Percentiles rank a stretch among this genome's conserved stretches.
phyloP scores from a whole-genome alignment of 2,797 vertebrate genomes.

The Heterohyrax brucei region DNA sequence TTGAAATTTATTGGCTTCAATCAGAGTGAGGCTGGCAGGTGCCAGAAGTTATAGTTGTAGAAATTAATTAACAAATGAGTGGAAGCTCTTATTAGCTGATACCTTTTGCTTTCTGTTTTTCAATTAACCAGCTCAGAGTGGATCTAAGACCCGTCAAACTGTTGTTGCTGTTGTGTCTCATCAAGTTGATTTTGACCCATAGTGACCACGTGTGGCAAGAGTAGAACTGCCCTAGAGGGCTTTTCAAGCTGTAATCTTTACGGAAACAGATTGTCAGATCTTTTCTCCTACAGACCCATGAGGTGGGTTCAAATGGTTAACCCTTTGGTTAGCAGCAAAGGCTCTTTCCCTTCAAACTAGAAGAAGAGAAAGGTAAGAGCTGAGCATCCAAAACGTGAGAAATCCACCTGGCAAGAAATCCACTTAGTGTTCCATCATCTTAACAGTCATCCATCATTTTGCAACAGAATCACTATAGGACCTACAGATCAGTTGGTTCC shows the following conservation, averaged over 20 bases:
- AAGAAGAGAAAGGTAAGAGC: background rate
- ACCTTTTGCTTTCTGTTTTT: conserved; percentile 58
- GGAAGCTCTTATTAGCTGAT: conserved; percentile 73
- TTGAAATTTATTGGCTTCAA: conserved; percentile 87
- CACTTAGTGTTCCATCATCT: no score
- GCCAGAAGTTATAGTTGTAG: conserved; percentile 79
- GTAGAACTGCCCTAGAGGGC: background rate
- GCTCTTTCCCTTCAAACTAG: background rate
- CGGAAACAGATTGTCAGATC: background rate
- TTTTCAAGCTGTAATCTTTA: background rate
- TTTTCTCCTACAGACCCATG: background rate
- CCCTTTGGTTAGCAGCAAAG: background rate
- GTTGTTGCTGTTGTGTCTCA: background rate
- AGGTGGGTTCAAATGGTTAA: background rate
- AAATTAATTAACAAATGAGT: conserved; percentile 85
- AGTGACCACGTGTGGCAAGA: background rate
- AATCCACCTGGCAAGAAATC: background rate
- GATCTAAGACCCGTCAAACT: background rate
- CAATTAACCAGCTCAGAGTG: conserved; percentile 54
- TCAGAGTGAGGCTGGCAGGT: conserved; percentile 85
- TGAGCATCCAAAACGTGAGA: conserved; percentile 15
- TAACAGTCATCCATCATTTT: background rate
- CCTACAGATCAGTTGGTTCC: background rate
- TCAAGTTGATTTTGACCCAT: background rate
- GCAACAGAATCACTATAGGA: background rate